A percentile compares a stretch with the other conserved stretches of the same genome.
phyloP scores from a whole-genome alignment of 2,113 vertebrate genomes.

The Amblyopsis rosae region DNA sequence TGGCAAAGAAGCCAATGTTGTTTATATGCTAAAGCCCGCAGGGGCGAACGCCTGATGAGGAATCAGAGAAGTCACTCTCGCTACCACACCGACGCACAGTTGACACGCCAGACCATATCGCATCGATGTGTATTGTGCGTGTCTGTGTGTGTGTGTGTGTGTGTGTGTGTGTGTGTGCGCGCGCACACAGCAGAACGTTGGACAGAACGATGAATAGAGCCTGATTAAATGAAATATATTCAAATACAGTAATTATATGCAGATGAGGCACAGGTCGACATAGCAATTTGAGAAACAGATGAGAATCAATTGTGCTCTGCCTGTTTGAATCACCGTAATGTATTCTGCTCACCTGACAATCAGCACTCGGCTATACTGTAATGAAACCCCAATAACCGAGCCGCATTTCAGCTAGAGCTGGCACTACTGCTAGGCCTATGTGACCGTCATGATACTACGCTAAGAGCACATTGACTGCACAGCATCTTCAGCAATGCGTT shows the following conservation, averaged over 20 bases:
- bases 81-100: not conserved
- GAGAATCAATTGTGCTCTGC: conserved; percentile 61
- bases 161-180: conserved; percentile 9
- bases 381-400: conserved; percentile 28
- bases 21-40: conserved; percentile 57
- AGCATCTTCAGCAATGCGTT: too few relatives aligned
- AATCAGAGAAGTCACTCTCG: conserved; percentile 42
- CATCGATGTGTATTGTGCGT: conserved; percentile 34
- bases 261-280: conserved; percentile 54
- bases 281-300: conserved; percentile 56
- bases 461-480: too few relatives aligned
- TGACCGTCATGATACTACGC: too few relatives aligned
- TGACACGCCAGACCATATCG: conserved; percentile 9
- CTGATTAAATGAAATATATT: conserved; percentile 54
- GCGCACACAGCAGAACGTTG: conserved; percentile 18
- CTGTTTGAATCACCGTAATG: conserved; percentile 62
- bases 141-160: conserved; percentile 8
- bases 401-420: conserved; percentile 33
- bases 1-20: conserved; percentile 48
- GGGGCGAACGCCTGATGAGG: conserved; percentile 45
- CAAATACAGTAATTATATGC: conserved; percentile 54
- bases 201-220: conserved; percentile 5
- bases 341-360: conserved; percentile 68
- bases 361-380: conserved; percentile 39
- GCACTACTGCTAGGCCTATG: conserved; percentile 32